Evolutionary conservation across 2,113 vertebrate genomes (phyloP), one percentile per base, ranked within the genome.

Genomic region (Micronycteris hirsuta): DNA sequence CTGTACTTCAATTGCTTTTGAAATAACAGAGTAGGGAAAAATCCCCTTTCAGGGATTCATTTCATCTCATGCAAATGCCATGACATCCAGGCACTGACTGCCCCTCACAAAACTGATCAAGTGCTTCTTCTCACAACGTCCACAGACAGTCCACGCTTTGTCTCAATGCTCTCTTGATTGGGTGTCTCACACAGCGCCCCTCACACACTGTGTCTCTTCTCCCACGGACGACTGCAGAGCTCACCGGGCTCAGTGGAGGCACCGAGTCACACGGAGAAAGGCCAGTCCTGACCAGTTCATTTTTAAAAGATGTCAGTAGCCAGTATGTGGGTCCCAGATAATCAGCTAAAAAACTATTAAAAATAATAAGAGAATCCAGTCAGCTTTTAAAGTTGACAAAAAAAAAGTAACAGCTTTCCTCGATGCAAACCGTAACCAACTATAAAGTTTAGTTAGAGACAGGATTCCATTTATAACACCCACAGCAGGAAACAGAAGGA

Each of bases 361-460:
- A 95, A 93, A 65, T 56, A 80, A 36, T 47, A 63, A 80, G 38
- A 74, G 43, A 91, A 85, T 13, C 17, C 67, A 85, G 67, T 77
- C 24, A 87, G 58, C 36, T 91, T 95, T 89, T 36, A 86, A 90
- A 89, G 15, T 67, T 89, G 86, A 82, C 52, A 82, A 38, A 92
- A 81, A 92, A 81, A 96, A 78, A 63, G 5, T 52, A 86, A 71
- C 43, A 70, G 65, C 3, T 36, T 78, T 84, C 16, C 31, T 74
- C 47, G 80, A 87, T n/a, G 49, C 26, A 71, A 91, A 61, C 5
- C 31, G 76, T 67, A 76, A 41, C 54, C 63, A 81, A 71, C 71
- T 88, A n/a, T 45, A 81, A 93, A 89, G 63, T 56, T 43, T 82
- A 91, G 76, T 49, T 33, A 71, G 49, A 76, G 43, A 33, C 68